These are phyloP conservation scores for Pterophyllum scalare DNA, from an alignment of 2,113 vertebrate species.

Conservation along the genomic window DNA sequence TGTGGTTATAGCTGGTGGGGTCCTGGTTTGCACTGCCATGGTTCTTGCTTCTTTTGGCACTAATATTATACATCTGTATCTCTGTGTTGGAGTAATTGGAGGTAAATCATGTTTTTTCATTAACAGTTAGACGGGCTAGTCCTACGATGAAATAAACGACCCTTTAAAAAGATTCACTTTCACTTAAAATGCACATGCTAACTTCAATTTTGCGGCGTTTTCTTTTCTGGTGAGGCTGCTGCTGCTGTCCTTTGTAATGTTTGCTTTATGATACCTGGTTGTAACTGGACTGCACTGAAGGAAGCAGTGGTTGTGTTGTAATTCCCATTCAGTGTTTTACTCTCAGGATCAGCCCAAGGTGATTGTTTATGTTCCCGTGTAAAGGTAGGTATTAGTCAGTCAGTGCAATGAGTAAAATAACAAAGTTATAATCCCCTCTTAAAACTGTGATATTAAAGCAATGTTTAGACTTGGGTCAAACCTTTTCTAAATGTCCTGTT, in stretches of 20 bases:
- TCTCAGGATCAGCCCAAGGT: constrained; percentile 6
- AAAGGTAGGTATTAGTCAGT: neutral
- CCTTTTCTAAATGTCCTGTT: neutral
- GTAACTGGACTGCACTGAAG: constrained; percentile 1
- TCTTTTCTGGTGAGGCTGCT: neutral
- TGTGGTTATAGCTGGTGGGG: constrained; percentile 84
- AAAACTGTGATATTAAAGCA: neutral
- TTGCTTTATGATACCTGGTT: constrained; percentile 12
- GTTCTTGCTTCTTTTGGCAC: constrained; percentile 82
- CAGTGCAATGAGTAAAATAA: neutral
- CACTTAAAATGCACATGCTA: neutral
- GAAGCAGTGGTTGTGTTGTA: neutral
- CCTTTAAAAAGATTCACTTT: neutral
- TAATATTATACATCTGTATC: constrained; percentile 85
- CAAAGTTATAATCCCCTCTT: neutral
- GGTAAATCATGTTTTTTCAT: constrained; percentile 64
- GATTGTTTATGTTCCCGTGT: neutral
- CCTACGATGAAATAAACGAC: neutral
- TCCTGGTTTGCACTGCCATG: constrained; percentile 81
- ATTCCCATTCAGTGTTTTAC: constrained; percentile 10
- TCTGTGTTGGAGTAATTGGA: constrained; percentile 85
- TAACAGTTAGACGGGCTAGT: neutral
- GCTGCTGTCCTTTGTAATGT: neutral
- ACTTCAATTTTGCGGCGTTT: neutral
- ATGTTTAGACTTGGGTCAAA: neutral